These are phyloP conservation scores for Eutolmus rufibarbis DNA, from an alignment of 2,888 invertebrate species.

Conservation along the genomic window DNA sequence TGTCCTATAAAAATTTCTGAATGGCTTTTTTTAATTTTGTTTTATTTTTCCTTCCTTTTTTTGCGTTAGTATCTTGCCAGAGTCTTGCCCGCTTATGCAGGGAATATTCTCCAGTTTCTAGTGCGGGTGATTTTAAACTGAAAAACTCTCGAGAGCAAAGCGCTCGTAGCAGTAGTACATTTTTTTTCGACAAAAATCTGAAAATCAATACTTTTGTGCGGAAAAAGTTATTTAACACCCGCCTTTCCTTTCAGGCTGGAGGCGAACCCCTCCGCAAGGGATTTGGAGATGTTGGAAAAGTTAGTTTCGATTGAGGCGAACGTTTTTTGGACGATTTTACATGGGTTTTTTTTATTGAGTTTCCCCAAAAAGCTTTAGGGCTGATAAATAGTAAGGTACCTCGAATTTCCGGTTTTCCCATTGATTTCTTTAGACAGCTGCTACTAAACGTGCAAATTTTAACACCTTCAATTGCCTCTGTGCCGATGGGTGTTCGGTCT, in stretches of 20 bases:
- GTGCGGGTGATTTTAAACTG: neutral
- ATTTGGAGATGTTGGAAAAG: neutral
- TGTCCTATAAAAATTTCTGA: slow-evolving; percentile 18
- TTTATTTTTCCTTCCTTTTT: neutral
- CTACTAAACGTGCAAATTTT: neutral
- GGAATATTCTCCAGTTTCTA: neutral
- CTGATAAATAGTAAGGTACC: neutral
- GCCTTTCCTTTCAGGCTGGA: neutral
- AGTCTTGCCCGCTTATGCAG: neutral
- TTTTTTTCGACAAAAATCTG: slow-evolving; percentile 3
- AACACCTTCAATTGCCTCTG: neutral
- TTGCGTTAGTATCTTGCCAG: neutral
- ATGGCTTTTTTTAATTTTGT: neutral
- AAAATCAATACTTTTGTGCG: slow-evolving; percentile 18
- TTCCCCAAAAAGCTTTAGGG: neutral
- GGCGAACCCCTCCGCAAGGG: neutral
- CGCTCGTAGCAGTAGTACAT: neutral
- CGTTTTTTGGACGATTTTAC: neutral
- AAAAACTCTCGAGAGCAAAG: neutral
- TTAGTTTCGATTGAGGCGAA: neutral
- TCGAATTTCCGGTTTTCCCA: neutral
- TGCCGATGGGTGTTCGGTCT: neutral
- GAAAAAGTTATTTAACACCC: neutral
- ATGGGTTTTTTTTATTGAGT: neutral
- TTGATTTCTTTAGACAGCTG: neutral